phyloP scores from a whole-genome alignment of 2,113 vertebrate genomes.

The Hemichromis elongatus region DNA sequence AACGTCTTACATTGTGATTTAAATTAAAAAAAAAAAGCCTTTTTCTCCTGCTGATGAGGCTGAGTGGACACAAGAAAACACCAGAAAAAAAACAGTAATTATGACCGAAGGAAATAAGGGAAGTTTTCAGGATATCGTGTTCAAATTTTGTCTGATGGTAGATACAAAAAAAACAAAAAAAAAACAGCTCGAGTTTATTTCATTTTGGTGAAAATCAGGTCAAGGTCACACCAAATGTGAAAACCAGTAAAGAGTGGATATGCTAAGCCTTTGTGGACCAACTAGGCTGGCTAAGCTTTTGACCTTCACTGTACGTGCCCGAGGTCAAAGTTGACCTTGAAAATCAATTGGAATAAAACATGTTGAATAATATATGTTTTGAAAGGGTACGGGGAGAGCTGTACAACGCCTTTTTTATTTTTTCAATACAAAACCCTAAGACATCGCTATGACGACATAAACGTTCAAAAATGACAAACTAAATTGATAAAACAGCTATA shows the following conservation, averaged over 20 bases:
- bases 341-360: background rate
- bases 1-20: background rate
- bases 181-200: background rate
- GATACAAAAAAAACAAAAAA: no score
- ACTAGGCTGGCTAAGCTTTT: background rate
- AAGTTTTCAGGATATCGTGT: background rate
- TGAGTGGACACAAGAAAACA: background rate
- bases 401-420: background rate
- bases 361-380: background rate
- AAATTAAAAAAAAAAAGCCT: accelerated
- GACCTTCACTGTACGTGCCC: accelerated
- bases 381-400: background rate
- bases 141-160: background rate
- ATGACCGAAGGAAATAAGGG: background rate
- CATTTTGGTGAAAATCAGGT: background rate
- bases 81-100: background rate
- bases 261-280: background rate
- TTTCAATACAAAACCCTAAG: background rate
- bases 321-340: background rate
- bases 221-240: background rate
- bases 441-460: background rate
- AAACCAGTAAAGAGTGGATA: background rate
- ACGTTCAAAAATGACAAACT: background rate
- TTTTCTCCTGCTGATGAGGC: background rate
- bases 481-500: background rate